A percentile compares a stretch with the other conserved stretches of the same genome.
Evolutionary conservation across 1,140 invertebrate species (phyloP).

Genomic region (Ostrea edulis): DNA sequence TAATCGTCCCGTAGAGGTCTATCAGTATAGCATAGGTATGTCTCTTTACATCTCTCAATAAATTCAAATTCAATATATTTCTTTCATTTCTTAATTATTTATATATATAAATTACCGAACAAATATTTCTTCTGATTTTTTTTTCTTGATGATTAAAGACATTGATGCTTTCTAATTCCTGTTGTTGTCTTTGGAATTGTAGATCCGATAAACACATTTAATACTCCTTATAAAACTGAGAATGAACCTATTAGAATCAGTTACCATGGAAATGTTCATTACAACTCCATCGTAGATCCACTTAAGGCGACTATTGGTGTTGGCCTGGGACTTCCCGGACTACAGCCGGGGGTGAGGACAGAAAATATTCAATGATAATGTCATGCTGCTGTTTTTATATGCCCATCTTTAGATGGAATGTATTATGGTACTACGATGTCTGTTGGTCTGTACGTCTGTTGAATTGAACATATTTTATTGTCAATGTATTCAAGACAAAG

Average conservation of each 20-base stretch:
- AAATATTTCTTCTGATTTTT: neutral
- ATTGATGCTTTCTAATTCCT: neutral
- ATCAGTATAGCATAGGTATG: slow-evolving; percentile 91
- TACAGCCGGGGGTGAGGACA: slow-evolving; percentile 85
- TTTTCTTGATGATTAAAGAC: neutral
- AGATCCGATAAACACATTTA: slow-evolving; percentile 96
- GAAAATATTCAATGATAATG: neutral
- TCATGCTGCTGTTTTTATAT: no score
- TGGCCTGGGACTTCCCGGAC: slow-evolving; percentile 90
- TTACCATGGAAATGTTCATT: slow-evolving; percentile 94
- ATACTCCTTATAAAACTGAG: slow-evolving; percentile 87
- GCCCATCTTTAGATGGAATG: no score
- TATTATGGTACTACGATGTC: no score
- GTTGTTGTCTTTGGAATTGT: slow-evolving; percentile 52
- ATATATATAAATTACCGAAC: no score
- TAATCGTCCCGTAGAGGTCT: slow-evolving; percentile 95
- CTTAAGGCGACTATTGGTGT: slow-evolving; percentile 90
- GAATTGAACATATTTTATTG: no score
- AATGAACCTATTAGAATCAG: slow-evolving; percentile 91
- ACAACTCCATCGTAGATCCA: slow-evolving; percentile 94
- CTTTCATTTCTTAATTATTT: no score
- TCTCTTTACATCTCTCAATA: neutral
- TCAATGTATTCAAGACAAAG: no score
- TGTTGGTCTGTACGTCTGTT: no score
- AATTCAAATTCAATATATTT: no score